Base-by-base conservation (phyloP, 1,140 invertebrate genomes). In the Homarus americanus region DNA sequence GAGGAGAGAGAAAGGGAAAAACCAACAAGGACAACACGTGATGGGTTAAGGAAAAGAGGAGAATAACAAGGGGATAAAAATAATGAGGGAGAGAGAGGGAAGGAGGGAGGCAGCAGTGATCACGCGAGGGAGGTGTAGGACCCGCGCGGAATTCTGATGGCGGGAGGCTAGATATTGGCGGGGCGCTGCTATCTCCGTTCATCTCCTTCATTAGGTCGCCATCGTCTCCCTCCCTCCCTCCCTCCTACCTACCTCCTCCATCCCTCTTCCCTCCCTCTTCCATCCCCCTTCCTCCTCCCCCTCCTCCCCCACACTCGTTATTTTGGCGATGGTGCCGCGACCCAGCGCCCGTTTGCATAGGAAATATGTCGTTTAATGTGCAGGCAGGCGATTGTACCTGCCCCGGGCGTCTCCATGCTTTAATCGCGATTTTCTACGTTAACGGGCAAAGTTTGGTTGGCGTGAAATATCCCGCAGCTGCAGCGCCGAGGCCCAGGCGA, bases 331-430 rank as follows among this genome's bases (percentile, higher is more conserved):
- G 66, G 0, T 24, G 40, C 34, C 83, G 38, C 34, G 66, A 41
- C 69, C 69, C 72, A 53, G 38, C 69, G 49, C 28, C 84, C 72
- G 84, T 86, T 86, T 86, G 84, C 84, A 86, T 86, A 86, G 84
- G 84, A 86, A 86, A 86, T 86, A 86, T 86, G 66, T 86, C 69
- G 84, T 86, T 75, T 86, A 86, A 86, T 86, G 84, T 73, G 84
- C 84, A 86, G 17, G 69, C 28, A 75, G 84, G 84, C 84, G 84
- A 76, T 76, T 86, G 84, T 86, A 86, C 84, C 84, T 86, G 84
- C 24, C 24, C 84, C n/a, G 20, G 32, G 69, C 84, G 40, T 38
- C 72, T 86, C 84, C 28, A 49, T 75, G 84, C 84, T 86, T 86
- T 86, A 86, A 86, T 86, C 84, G 84, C 69, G 84, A 86, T 75